These are phyloP conservation scores for Nestor notabilis DNA, from an alignment of 2,113 vertebrate species.

Conservation along the genomic window DNA sequence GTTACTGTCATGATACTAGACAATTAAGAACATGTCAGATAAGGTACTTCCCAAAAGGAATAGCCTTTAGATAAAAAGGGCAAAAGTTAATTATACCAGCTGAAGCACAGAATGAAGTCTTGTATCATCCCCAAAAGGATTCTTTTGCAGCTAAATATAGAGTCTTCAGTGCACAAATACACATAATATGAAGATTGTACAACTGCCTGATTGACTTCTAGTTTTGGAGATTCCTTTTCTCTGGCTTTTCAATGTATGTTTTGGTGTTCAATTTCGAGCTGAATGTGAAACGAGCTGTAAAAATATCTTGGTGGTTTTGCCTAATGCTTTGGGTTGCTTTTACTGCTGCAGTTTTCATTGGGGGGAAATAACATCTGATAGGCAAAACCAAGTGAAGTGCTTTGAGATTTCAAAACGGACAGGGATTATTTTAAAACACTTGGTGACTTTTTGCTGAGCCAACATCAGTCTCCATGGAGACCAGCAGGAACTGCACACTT, in stretches of 20 bases:
- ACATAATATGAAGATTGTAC: neutral
- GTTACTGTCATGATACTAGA: neutral
- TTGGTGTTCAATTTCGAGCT: constrained; percentile 19
- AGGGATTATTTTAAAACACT: constrained; percentile 64
- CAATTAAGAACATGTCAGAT: neutral
- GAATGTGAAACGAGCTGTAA: constrained; percentile 1
- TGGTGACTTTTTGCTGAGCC: constrained; percentile 66
- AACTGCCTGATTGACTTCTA: neutral
- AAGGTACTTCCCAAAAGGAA: neutral
- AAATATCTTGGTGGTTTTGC: neutral
- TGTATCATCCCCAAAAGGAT: neutral
- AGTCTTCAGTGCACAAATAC: neutral
- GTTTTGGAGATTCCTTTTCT: neutral
- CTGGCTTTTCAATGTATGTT: neutral
- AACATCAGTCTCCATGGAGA: constrained; percentile 72
- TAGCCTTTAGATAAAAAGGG: neutral
- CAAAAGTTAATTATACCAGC: neutral
- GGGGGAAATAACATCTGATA: constrained; percentile 5
- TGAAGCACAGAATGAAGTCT: neutral
- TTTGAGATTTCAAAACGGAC: constrained; percentile 32
- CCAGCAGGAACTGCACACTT: constrained; percentile 37
- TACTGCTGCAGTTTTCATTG: neutral
- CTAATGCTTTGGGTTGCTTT: constrained; percentile 20
- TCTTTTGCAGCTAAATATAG: neutral
- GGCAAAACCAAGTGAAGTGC: constrained; percentile 27